Conservation (phyloP, 2,888 invertebrate species). For the Caenorhabditis sp. region DNA sequence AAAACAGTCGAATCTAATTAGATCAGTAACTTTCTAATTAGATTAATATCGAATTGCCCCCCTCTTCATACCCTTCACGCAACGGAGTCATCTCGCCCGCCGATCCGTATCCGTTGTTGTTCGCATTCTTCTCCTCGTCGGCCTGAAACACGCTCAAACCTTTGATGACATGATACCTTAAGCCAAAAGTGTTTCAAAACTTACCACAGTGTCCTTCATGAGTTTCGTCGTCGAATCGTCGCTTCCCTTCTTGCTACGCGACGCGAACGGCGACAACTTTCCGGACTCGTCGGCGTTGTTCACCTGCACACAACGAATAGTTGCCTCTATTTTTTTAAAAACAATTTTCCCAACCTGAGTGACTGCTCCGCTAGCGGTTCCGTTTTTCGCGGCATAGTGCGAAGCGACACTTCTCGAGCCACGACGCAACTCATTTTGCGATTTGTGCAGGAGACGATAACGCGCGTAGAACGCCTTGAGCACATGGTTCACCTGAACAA, state of each 20-base stretch:
- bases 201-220: constrained; percentile 51
- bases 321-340: neutral
- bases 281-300: constrained; percentile 44
- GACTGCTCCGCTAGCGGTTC: constrained; percentile 23
- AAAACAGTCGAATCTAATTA: no score
- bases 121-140: constrained; percentile 50
- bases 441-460: constrained; percentile 76
- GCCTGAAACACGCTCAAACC: constrained; percentile 34
- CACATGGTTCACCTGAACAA: constrained; percentile 74
- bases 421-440: constrained; percentile 71
- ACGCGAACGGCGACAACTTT: constrained; percentile 54
- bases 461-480: constrained; percentile 74
- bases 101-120: constrained; percentile 56
- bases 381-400: constrained; percentile 74
- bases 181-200: neutral
- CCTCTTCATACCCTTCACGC: constrained; percentile 48
- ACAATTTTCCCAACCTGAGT: constrained; percentile 2
- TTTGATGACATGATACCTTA: neutral
- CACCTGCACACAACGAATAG: constrained; percentile 42
- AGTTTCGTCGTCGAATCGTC: constrained; percentile 67
- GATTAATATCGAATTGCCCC: no score
- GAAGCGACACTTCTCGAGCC: constrained; percentile 75
- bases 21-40: no score
- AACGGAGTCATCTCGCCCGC: constrained; percentile 55
- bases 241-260: constrained; percentile 63